These are phyloP conservation scores for Bilobella aurantiaca DNA, from an alignment of 1,140 invertebrate species.

Conservation along the genomic window DNA sequence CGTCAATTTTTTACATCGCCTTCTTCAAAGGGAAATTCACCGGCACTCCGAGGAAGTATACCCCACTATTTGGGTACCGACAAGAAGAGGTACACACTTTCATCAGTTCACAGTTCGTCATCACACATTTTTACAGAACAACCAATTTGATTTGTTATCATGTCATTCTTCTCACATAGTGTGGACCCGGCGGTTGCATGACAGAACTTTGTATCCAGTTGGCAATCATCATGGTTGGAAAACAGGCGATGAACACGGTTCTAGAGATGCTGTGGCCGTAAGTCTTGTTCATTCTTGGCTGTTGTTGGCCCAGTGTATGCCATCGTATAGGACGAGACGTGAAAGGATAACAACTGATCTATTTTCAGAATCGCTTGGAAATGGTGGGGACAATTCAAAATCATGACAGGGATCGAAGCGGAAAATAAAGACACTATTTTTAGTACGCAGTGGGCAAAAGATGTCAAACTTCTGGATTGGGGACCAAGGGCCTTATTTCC, in stretches of 20 bases:
- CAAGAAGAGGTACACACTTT: background rate
- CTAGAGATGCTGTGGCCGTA: slow-evolving; percentile 52
- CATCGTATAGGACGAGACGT: background rate
- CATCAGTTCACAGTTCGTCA: slow-evolving; percentile 51
- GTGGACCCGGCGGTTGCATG: slow-evolving; percentile 54
- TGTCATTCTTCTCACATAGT: slow-evolving; percentile 40
- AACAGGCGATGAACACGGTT: slow-evolving; percentile 52
- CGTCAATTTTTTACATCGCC: slow-evolving; percentile 96
- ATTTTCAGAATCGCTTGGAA: slow-evolving; percentile 52
- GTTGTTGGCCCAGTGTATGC: background rate
- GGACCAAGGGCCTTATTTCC: slow-evolving; percentile 58
- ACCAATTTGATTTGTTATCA: background rate
- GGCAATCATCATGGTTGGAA: slow-evolving; percentile 58
- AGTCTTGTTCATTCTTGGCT: slow-evolving; percentile 31
- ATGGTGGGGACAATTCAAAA: slow-evolving; percentile 58
- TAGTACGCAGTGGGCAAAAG: slow-evolving; percentile 70
- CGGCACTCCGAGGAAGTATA: too few relatives aligned
- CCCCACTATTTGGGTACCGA: too few relatives aligned
- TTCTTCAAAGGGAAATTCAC: slow-evolving; percentile 92
- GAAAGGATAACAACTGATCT: background rate
- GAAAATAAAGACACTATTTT: slow-evolving; percentile 33
- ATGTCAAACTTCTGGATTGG: slow-evolving; percentile 81
- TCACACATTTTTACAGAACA: background rate
- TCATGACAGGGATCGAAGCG: slow-evolving; percentile 42
- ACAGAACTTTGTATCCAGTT: slow-evolving; percentile 56